Evolutionary conservation across 2,888 invertebrate species (phyloP).

Genomic region (Epistrophe grossulariae): DNA sequence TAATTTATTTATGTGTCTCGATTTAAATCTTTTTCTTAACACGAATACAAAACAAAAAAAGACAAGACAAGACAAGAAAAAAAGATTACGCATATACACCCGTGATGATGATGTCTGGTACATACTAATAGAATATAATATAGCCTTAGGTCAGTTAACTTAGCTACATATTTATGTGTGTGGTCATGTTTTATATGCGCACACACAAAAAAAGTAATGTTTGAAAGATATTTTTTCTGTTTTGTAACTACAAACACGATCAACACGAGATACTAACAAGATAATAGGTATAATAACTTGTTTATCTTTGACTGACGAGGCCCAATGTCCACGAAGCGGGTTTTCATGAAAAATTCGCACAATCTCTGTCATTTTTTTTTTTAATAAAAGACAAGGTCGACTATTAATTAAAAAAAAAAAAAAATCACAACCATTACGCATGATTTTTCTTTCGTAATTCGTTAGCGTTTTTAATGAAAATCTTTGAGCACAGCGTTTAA

Average conservation of each 20-base stretch:
- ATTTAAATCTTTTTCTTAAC: conserved; percentile 32
- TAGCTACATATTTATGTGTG: not conserved
- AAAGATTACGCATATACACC: conserved; percentile 31
- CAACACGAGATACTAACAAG: not conserved
- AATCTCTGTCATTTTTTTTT: conserved; percentile 13
- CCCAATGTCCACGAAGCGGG: not conserved
- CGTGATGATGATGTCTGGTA: conserved; percentile 16
- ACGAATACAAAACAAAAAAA: not conserved
- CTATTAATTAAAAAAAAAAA: not conserved
- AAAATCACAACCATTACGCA: not conserved
- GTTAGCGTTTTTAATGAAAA: not conserved
- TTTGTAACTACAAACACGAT: not conserved
- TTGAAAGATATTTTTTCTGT: not conserved
- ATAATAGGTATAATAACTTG: not conserved
- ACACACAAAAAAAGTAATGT: conserved; percentile 6
- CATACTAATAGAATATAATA: not conserved
- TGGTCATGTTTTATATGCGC: not conserved
- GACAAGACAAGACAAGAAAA: not conserved
- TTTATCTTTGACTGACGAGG: conserved; percentile 35
- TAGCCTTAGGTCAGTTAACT: conserved; percentile 58
- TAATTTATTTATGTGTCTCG: conserved; percentile 60
- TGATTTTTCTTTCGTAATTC: conserved; percentile 1
- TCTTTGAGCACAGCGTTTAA: not conserved
- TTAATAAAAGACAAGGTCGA: conserved; percentile 37
- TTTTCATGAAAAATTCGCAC: conserved; percentile 24